Conservation (phyloP, 2,888 invertebrate species). For the Pilophorus perplexus region DNA sequence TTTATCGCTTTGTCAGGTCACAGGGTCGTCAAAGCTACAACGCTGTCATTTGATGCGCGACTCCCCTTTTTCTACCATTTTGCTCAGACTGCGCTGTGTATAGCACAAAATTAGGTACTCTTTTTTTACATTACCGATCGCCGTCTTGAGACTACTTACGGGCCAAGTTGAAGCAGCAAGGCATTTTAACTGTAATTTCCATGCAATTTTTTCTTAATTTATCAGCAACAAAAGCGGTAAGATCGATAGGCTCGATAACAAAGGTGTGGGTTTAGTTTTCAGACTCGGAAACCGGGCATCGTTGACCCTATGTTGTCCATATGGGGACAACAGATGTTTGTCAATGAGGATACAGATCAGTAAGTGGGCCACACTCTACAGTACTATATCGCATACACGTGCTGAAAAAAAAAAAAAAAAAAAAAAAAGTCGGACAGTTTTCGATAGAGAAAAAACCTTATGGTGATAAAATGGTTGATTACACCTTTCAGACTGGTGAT, state of each 20-base stretch:
- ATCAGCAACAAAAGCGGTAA: no score
- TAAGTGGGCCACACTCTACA: slow-evolving; percentile 62
- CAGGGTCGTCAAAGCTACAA: no score
- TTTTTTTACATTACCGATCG: no score
- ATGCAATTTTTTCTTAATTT: no score
- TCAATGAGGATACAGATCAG: slow-evolving; percentile 96
- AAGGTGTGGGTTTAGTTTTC: slow-evolving; percentile 54
- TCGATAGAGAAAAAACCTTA: neutral
- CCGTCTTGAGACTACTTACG: slow-evolving; percentile 10
- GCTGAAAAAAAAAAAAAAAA: slow-evolving; percentile 24
- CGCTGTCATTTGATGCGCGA: no score
- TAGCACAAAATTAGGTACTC: no score
- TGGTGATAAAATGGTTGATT: neutral
- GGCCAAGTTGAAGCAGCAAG: neutral
- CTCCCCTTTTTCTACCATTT: no score
- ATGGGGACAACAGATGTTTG: slow-evolving; percentile 97
- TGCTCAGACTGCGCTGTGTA: no score
- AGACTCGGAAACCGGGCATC: slow-evolving; percentile 83
- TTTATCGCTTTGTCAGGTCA: no score
- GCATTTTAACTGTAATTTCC: no score
- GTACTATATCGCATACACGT: slow-evolving; percentile 46
- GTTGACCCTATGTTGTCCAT: slow-evolving; percentile 98
- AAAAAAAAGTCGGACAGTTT: no score
- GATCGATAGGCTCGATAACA: slow-evolving; percentile 43
- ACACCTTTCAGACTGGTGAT: neutral